Conservation (phyloP, 2,113 vertebrate species). For the Narcine bancroftii region DNA sequence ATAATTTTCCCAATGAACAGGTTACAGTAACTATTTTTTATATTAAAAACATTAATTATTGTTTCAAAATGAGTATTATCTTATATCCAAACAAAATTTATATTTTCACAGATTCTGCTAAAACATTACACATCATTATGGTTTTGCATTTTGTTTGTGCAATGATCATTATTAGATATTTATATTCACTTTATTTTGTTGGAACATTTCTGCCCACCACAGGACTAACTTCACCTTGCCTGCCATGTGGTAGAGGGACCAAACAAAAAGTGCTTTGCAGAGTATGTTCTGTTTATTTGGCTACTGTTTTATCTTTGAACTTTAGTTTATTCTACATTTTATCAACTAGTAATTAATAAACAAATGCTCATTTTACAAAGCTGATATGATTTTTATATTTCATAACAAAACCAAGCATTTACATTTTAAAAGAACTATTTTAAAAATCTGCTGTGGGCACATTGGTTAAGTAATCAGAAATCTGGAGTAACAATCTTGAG, state of each 20-base stretch:
- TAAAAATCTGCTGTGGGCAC: background rate
- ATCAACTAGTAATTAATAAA: background rate
- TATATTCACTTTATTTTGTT: background rate
- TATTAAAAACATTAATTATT: background rate
- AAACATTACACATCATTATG: background rate
- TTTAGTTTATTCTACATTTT: background rate
- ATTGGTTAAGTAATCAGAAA: no score
- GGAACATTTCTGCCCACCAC: slow-evolving; percentile 3
- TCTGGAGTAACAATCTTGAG: no score
- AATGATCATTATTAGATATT: background rate
- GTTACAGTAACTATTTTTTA: background rate
- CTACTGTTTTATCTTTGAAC: background rate
- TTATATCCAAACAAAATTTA: slow-evolving; percentile 4
- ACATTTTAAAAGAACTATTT: background rate
- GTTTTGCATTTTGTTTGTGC: background rate
- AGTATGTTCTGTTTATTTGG: background rate
- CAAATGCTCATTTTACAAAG: background rate
- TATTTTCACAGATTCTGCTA: background rate
- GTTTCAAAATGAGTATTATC: background rate
- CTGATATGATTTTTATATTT: background rate
- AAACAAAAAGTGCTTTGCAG: background rate
- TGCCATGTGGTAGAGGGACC: background rate
- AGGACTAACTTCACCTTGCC: background rate
- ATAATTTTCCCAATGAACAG: slow-evolving; percentile 50
- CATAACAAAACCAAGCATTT: background rate